Evolutionary conservation across 2,888 invertebrate species (phyloP).

Genomic region (Scrobipalpa atriplicella): DNA sequence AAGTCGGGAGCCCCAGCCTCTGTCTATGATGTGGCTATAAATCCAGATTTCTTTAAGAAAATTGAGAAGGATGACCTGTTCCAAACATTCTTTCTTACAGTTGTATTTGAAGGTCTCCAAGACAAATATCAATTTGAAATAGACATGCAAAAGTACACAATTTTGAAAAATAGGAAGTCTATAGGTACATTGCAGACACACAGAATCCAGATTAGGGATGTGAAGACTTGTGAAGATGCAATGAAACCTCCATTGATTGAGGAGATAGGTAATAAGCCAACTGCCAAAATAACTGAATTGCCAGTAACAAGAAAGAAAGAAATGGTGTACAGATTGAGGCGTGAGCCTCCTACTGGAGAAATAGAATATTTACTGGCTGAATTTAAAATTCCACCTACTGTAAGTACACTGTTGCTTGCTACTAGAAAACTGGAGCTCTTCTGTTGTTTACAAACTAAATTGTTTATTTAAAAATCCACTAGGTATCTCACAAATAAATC

Average conservation of each 20-base stretch:
- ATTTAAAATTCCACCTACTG: conserved; percentile 83
- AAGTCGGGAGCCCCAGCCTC: conserved; percentile 88
- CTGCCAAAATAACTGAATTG: conserved; percentile 37
- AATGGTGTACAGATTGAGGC: conserved; percentile 83
- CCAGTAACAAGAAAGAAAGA: conserved; percentile 53
- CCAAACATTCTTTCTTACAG: conserved; percentile 89
- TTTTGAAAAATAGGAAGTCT: conserved; percentile 88
- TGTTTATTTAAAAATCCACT: neutral
- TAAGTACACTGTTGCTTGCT: conserved; percentile 50
- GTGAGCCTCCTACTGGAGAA: conserved; percentile 80
- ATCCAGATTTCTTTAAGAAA: conserved; percentile 89
- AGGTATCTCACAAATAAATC: neutral
- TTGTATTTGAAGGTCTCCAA: conserved; percentile 88
- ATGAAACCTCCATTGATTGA: conserved; percentile 81
- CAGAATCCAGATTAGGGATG: conserved; percentile 87
- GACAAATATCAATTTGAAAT: conserved; percentile 90
- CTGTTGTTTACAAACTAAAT: neutral
- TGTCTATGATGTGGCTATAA: conserved; percentile 93
- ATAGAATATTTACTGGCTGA: conserved; percentile 82
- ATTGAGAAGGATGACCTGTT: conserved; percentile 87
- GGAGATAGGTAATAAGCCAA: conserved; percentile 72
- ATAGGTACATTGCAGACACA: conserved; percentile 89
- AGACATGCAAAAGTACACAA: conserved; percentile 84
- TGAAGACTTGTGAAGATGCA: conserved; percentile 69
- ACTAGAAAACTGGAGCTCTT: neutral